Evolutionary conservation across 2,888 invertebrate species (phyloP), one percentile per base, ranked within the genome.

Genomic region (Dryococelus australis): DNA sequence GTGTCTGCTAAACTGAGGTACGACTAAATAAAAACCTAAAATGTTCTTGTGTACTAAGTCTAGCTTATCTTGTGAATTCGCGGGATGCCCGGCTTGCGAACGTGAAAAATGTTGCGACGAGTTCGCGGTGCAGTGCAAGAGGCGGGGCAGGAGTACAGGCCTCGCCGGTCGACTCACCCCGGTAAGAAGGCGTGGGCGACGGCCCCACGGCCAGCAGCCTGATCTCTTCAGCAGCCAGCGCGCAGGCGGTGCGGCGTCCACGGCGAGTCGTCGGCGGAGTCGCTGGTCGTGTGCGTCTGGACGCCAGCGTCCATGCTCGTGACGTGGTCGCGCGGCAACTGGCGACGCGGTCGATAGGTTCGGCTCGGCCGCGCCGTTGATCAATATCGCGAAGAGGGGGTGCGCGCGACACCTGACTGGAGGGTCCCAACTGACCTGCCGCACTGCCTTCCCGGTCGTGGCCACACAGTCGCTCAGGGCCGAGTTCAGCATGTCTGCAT

Each of bases 161-260:
- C 35, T 35, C 35, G 35, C 35, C 35, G 35, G 35, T 35, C 35
- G 35, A 79, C 87, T 87, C 43, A 87, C 87, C 87, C 86, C 86
- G 35, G 12, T 84, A 87, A 79, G 87, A 87, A 13, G 86, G 87
- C 43, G 87, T 87, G 26, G 87, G 87, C 20, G 87, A 87, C 12
- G 87, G 87, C 53, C 87, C 87, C 53, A 87, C 86, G 86, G 86
- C 87, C 84, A 87, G 65, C 28, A 87, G 84, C 47, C 86, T 86
- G 83, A 86, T 87, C 83, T 87, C 87, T 78, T 87, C 87, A 86
- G 86, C 86, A 12, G 79, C 83, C 83, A 83, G 65, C 0, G 65
- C 24, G 20, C 13, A n/a, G 65, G 8, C n/a, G 65, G 65, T 65
- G n/a, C 65, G n/a, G 20, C 20, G 65, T n/a, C n/a, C 47, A n/a